These are phyloP conservation scores for Paramormyrops hopkinsi DNA, from an alignment of 2,797 vertebrate genomes.

Conservation along the genomic window DNA sequence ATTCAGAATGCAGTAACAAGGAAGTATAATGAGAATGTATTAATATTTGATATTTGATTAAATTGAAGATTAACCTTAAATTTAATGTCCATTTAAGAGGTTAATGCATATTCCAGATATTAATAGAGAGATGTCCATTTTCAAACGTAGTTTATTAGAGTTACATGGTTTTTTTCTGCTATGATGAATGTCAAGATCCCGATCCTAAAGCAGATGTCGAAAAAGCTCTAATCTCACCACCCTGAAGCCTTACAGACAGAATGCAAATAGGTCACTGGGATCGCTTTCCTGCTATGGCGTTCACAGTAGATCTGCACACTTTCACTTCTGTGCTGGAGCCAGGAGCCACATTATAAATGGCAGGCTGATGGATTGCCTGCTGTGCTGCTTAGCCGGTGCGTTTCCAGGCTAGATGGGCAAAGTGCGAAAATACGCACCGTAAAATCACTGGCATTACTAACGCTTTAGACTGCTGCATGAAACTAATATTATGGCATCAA, in stretches of 20 bases:
- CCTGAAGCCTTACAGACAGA: background rate
- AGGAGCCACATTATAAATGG: background rate
- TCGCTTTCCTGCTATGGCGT: no score
- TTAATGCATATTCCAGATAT: background rate
- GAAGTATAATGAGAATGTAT: background rate
- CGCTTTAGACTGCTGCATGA: background rate
- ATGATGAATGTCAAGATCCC: background rate
- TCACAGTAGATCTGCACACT: background rate
- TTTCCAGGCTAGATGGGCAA: background rate
- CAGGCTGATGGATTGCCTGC: background rate
- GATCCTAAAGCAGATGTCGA: background rate
- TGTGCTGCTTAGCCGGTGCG: background rate
- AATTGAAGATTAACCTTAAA: background rate
- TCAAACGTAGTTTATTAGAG: background rate
- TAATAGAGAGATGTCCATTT: background rate
- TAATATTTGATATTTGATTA: conserved; percentile 8
- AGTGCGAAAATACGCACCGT: background rate
- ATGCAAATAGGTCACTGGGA: background rate
- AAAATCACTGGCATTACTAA: background rate
- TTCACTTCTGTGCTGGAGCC: background rate
- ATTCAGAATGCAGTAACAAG: background rate
- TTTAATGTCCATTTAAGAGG: background rate
- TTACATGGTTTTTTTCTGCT: background rate
- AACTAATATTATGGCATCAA: background rate
- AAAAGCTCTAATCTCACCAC: background rate